Evolutionary conservation across 2,888 invertebrate genomes (phyloP), one percentile per base, ranked within the genome.

Genomic region (Desoria tigrina): DNA sequence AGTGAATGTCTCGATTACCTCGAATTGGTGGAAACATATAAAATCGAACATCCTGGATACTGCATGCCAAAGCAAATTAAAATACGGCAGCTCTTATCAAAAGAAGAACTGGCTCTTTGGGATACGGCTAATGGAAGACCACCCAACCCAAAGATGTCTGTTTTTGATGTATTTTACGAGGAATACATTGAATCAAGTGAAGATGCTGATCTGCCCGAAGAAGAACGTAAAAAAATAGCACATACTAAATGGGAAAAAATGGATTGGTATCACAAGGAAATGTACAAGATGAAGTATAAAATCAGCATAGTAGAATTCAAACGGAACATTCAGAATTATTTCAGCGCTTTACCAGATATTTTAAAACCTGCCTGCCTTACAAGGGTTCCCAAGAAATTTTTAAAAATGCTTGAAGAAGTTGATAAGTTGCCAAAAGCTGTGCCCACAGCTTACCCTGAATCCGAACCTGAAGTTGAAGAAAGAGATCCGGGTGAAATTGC

Each of bases 91-190:
- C 28, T 72, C 18, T 4, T 76, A 0, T 28, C 45, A 7, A 71
- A 69, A 42, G 64, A 57, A 1, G 76, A 76, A n/a, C 18, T 73
- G n/a, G 39, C 11, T 11, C 42, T 74, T 24, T 76, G 76, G 76
- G 67, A 70, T 23, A 53, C 61, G 1, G 57, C n/a, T n/a, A 58
- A 66, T 61, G 71, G 65, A 9, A 64, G 61, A 32, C 76, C 76
- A 3, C 42, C 37, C 0, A 58, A 55, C 2, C 73, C 74, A 2
- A 66, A 65, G 16, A 6, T 6, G 2, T 58, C 54, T 16, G 42
- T 62, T 0, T 61, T 42, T 50, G 64, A 66, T 16, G 6, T 66
- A 0, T 74, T 69, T 53, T 42, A 45, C 1, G 58, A 66, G 2
- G 72, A 72, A 18, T 70, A 72, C 18, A 14, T 45, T 1, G 16